Base-by-base conservation (phyloP, 2,113 vertebrate species). In the Leucosticte australis region DNA sequence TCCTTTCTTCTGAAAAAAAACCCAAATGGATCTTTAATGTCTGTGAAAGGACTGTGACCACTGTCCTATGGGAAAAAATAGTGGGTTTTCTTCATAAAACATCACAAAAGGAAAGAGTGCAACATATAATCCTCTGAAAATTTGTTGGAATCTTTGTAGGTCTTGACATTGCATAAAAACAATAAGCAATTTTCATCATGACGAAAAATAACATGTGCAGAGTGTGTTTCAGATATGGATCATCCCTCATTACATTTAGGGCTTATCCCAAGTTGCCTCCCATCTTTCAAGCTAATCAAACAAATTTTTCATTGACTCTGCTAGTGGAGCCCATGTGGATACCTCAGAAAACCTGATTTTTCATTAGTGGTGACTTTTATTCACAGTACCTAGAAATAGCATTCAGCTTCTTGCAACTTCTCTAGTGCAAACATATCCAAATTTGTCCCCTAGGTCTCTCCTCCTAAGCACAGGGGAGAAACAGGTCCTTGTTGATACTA, bases 71-170 rank as follows among this genome's bases (percentile, higher is more conserved):
- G n/a, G 10, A 4, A 81, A 35, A 35, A 69, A 76, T 9, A 53
- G 7, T 30, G 16, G 0, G 23, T 74, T 69, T 46, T 33, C 35
- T 57, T 63, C 20, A 44, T 39, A 31, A 44, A 46, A 90, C 26
- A 1, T 49, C 9, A 0, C 39, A 50, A 53, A 6, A 80, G 3
- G 26, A 26, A 90, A 49, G 6, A 65, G 3, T 31, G 11, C 3
- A 56, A 21, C 11, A 41, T 3, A 26, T 19, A 46, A 80, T 35
- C 47, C 73, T 62, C 41, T 53, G 35, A 81, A 73, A 87, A 42
- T 15, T 35, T 67, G 2, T 46, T 92, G 24, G 7, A 33, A 53
- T 2, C 0, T 39, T 57, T 3, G 3, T 20, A 46, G 15, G 18
- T 18, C 42, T 67, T 59, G 33, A n/a, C 46, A 64, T 42, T 2